These are phyloP conservation scores for Noctua janthina DNA, from an alignment of 2,888 invertebrate genomes.

Conservation along the genomic window DNA sequence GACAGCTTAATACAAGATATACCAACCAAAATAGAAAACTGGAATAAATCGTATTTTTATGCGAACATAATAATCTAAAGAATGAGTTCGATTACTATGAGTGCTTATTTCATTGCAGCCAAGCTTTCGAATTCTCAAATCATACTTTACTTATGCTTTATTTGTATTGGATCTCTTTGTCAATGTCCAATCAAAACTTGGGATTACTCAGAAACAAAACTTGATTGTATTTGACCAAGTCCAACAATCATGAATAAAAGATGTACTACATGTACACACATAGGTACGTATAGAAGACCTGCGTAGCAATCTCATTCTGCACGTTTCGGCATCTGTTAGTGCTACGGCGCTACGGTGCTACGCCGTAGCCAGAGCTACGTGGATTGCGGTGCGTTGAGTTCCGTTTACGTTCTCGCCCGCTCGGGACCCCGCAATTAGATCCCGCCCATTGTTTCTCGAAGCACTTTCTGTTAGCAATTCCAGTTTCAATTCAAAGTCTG, in stretches of 20 bases:
- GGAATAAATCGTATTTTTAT: background rate
- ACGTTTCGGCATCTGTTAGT: slow-evolving; percentile 52
- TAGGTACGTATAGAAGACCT: slow-evolving; percentile 15
- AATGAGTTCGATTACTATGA: background rate
- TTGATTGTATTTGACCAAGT: background rate
- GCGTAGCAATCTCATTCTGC: slow-evolving; percentile 63
- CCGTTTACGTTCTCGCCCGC: slow-evolving; percentile 69
- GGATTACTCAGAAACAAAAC: background rate
- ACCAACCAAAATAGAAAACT: background rate
- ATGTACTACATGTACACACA: background rate
- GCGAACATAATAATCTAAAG: background rate
- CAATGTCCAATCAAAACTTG: background rate
- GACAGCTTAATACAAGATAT: background rate
- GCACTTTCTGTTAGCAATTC: slow-evolving; percentile 79
- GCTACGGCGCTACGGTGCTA: slow-evolving; percentile 59
- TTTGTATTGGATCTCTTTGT: background rate
- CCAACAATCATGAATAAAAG: slow-evolving; percentile 3
- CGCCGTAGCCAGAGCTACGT: slow-evolving; percentile 63
- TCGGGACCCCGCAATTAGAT: slow-evolving; percentile 71
- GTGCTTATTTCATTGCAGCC: background rate
- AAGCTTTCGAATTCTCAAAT: background rate
- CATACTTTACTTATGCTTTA: background rate
- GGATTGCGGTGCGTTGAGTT: slow-evolving; percentile 72
- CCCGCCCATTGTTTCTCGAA: slow-evolving; percentile 78
- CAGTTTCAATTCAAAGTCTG: slow-evolving; percentile 73